phyloP scores from a whole-genome alignment of 2,888 invertebrate genomes.

The Pecten maximus region DNA sequence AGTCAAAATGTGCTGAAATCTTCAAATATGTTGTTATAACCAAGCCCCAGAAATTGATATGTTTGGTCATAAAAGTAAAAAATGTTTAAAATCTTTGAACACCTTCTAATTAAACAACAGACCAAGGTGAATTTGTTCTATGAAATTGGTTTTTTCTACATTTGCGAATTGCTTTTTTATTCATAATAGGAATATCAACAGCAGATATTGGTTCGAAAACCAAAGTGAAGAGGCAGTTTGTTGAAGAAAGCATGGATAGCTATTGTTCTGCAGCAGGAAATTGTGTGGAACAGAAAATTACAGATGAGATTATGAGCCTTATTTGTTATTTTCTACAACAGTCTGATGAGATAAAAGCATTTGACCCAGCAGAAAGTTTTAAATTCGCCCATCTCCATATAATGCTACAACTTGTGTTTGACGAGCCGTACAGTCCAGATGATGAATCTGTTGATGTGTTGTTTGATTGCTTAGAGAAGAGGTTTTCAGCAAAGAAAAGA shows the following conservation, averaged over 20 bases:
- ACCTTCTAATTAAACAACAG: too few relatives aligned
- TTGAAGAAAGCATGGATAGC: conserved; percentile 65
- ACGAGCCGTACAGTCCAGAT: conserved; percentile 65
- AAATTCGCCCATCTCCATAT: conserved; percentile 70
- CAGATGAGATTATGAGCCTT: conserved; percentile 63
- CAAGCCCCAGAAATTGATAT: too few relatives aligned
- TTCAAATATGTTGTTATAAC: too few relatives aligned
- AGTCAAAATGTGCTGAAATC: too few relatives aligned
- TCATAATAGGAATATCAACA: conserved; percentile 67
- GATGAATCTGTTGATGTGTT: conserved; percentile 69
- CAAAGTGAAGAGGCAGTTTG: conserved; percentile 68
- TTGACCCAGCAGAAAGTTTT: conserved; percentile 63
- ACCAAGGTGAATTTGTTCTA: too few relatives aligned
- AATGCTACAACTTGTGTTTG: conserved; percentile 68
- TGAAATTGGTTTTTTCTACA: too few relatives aligned
- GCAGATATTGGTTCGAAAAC: conserved; percentile 65
- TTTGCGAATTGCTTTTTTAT: too few relatives aligned
- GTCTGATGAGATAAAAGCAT: conserved; percentile 52
- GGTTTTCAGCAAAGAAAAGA: conserved; percentile 43
- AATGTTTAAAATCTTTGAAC: too few relatives aligned
- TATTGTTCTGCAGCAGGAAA: conserved; percentile 60
- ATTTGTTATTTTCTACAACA: conserved; percentile 60
- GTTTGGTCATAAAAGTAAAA: too few relatives aligned
- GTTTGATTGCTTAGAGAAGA: conserved; percentile 46
- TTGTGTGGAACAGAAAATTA: conserved; percentile 65